These are phyloP conservation scores for Acanthis flammea DNA, from an alignment of 2,797 vertebrate genomes.

Conservation along the genomic window DNA sequence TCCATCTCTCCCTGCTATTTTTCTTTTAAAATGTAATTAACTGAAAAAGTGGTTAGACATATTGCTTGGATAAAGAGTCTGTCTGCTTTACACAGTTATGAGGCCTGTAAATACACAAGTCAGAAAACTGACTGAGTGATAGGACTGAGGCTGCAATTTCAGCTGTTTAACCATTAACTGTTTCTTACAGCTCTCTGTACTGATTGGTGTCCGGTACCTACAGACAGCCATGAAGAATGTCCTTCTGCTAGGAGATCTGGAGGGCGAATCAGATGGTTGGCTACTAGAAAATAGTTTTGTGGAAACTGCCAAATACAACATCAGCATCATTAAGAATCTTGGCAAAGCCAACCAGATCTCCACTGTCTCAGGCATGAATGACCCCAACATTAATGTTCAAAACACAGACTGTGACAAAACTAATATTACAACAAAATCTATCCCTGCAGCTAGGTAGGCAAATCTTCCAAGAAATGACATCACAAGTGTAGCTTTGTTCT, in stretches of 20 bases:
- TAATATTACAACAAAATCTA: conserved; percentile 74
- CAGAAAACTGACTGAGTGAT: neutral
- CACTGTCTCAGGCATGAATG: conserved; percentile 72
- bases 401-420: conserved; percentile 82
- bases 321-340: conserved; percentile 87
- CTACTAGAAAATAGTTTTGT: conserved; percentile 87
- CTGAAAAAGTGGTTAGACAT: neutral
- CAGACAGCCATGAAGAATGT: conserved; percentile 91
- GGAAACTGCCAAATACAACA: conserved; percentile 87
- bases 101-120: neutral
- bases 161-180: neutral
- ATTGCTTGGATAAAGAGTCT: neutral
- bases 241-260: conserved; percentile 81
- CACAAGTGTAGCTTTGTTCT: neutral
- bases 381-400: conserved; percentile 85
- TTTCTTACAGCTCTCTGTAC: conserved; percentile 82
- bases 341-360: conserved; percentile 87
- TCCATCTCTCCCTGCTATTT: neutral
- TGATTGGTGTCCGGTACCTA: conserved; percentile 90
- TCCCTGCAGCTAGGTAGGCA: conserved; percentile 55
- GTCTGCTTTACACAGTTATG: neutral
- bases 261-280: conserved; percentile 89
- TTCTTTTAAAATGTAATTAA: neutral
- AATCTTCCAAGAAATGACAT: neutral
- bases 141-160: neutral